Evolutionary conservation across 2,888 invertebrate species (phyloP), one percentile per base, ranked within the genome.

Genomic region (Clunio marinus): DNA sequence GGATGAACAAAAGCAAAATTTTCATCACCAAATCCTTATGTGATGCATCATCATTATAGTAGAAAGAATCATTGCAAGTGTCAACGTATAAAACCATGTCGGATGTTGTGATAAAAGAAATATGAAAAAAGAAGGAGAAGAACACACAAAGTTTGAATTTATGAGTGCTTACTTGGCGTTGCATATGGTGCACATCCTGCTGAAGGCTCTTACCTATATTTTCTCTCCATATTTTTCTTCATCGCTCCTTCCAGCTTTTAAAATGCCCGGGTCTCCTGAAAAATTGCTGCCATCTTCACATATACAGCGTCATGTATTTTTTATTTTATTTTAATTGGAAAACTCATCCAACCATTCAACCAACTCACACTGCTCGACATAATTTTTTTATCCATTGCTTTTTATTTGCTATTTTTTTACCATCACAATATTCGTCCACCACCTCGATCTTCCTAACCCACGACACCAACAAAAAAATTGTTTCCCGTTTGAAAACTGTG

Each of bases 211-310:
- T 51, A 5, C 7, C 13, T 32, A 8, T 13, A 32, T 13, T 8
- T 13, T 32, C 13, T 32, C 13, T 32, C 45, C 45, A 13, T 45
- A 7, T 45, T 13, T 32, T 32, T 13, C 13, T 27, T 22, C 25
- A 2, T 27, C 27, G 5, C 22, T n/a, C 3, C 25, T 8, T 57
- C 27, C 17, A 51, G 57, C 57, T 10, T 20, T 57, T 27, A 57
- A 57, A 66, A 66, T 66, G 66, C 66, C 66, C 66, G 66, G 66
- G 66, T 66, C 66, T 66, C 35, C 46, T 66, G 28, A 66, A 66
- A 65, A 66, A 66, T 55, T 66, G 17, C 66, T 32, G 22, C 20
- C 51, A 28, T 55, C 66, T 28, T 35, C 55, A 57, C 66, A 28
- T 32, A n/a, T 17, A 55, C 35, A 46, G 20, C 28, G 28, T 22